Percentiles rank a stretch among this genome's conserved stretches.
phyloP scores from a whole-genome alignment of 2,113 vertebrate genomes.

The Oxyura jamaicensis region DNA sequence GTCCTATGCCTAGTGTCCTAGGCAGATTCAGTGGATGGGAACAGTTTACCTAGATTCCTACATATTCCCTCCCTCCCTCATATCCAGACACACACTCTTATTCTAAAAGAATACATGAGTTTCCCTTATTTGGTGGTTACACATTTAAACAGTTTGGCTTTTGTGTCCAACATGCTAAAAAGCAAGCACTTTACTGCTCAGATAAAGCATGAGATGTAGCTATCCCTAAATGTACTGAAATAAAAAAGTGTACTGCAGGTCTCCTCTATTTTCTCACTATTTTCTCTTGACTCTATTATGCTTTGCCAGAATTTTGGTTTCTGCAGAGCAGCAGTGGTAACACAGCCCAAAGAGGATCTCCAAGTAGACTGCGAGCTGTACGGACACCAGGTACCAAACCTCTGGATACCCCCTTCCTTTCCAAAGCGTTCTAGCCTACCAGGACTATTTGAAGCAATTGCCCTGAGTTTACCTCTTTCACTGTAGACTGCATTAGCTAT shows the following conservation, averaged over 20 bases:
- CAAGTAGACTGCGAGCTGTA: constrained; percentile 65
- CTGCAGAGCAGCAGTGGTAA: constrained; percentile 56
- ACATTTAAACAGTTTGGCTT: not conserved
- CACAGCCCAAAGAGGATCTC: not conserved
- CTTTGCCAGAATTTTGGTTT: constrained; percentile 76
- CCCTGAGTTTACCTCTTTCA: not conserved
- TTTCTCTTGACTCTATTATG: not conserved
- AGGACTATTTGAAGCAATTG: not conserved
- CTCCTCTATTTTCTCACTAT: not conserved
- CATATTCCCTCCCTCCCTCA: not conserved
- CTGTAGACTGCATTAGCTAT: not conserved
- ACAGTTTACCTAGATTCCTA: not conserved
- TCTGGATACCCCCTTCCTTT: not conserved
- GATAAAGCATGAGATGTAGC: not conserved
- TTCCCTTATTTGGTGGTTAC: not conserved
- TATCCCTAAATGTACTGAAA: not conserved
- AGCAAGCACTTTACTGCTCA: not conserved
- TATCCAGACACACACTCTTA: not conserved
- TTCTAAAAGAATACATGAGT: not conserved
- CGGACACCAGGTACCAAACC: constrained; percentile 65
- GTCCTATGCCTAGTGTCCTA: too few species aligned
- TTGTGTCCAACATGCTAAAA: not conserved
- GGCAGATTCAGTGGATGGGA: not conserved
- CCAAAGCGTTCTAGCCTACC: not conserved
- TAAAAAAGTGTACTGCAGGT: not conserved